phyloP scores from a whole-genome alignment of 2,113 vertebrate species.

The Haplochromis burtoni region DNA sequence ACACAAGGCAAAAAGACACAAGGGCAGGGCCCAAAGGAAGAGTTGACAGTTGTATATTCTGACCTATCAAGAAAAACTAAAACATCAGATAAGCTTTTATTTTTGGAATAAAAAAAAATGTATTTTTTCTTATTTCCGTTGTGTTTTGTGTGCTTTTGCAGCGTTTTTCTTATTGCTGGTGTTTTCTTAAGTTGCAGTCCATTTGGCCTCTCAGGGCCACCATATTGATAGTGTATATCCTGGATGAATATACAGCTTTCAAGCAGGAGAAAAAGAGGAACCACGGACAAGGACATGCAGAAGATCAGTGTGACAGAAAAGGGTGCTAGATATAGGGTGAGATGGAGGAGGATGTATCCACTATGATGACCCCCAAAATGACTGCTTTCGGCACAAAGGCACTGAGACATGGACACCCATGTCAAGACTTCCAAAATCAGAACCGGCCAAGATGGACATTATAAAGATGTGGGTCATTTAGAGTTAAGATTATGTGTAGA shows the following conservation, averaged over 20 bases:
- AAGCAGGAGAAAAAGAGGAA: neutral
- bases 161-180: accelerated
- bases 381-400: neutral
- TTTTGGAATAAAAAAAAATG: neutral
- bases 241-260: neutral
- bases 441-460: neutral
- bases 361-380: neutral
- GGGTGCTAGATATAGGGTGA: neutral
- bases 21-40: neutral
- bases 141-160: neutral
- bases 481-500: neutral
- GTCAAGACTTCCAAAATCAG: neutral
- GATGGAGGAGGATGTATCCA: neutral
- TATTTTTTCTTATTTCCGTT: accelerated
- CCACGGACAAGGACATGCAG: neutral
- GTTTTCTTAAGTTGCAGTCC: neutral
- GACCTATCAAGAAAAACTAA: neutral
- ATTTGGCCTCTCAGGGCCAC: neutral
- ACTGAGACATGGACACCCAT: neutral
- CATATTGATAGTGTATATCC: neutral
- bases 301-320: neutral
- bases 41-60: neutral
- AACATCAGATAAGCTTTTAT: neutral
- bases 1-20: neutral
- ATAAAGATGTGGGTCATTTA: neutral